Evolutionary conservation across 2,888 invertebrate genomes (phyloP), one percentile per base, ranked within the genome.

Genomic region (Spialia ferax): DNA sequence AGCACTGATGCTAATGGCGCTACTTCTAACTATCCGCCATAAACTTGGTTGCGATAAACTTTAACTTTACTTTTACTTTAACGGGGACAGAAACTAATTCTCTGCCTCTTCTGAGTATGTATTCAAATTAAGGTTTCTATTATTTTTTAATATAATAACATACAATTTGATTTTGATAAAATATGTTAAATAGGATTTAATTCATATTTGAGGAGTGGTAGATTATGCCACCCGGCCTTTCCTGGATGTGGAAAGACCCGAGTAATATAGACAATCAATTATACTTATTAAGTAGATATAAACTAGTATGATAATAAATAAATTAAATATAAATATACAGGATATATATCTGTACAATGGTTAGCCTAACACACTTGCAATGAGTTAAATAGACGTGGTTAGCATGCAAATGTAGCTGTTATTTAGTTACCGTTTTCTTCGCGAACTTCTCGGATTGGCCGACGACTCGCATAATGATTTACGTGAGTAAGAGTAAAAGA

Each of bases 401-500:
- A 26, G 56, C 32, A 63, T 62, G 23, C 35, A 52, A 38, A 66
- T 61, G 59, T 15, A 48, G 26, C 32, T 62, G 56, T 62, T 54
- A 48, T 62, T 62, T 23, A 62, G 62, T 56, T 68, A 75, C 74
- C 72, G 55, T 68, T 61, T 67, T 61, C 38, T 73, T 69, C 71
- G 74, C 68, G 54, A 72, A 73, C 70, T 73, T 79, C 73, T 79
- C 70, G 72, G 76, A 76, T 75, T 74, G 76, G 70, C 67, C 75
- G 69, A 77, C 80, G 80, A 81, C 73, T 78, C 74, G 76, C 68
- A 73, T 73, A 68, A 73, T 75, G 79, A 75, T 74, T 75, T 79
- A 73, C 63, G 73, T 84, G 85, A 87, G 84, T 87, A 87, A 86
- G 84, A 85, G 82, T 85, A 81, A 86, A 81, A 84, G 81, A 84